These are phyloP conservation scores for Hemicrepidius hirtus DNA, from an alignment of 2,888 invertebrate species.

Conservation along the genomic window DNA sequence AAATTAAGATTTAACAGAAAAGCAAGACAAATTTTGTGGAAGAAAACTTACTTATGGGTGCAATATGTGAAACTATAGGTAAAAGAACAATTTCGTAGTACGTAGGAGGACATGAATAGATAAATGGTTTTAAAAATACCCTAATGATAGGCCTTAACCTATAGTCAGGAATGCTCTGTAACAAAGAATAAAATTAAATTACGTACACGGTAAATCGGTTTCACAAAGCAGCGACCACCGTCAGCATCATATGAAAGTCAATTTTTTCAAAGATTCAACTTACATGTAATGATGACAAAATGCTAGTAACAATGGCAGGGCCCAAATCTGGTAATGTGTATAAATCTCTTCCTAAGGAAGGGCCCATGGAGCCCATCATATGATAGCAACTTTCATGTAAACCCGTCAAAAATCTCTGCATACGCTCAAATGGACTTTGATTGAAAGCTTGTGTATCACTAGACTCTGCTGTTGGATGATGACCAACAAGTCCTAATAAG, in stretches of 20 bases:
- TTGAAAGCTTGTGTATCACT: constrained; percentile 66
- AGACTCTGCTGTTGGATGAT: constrained; percentile 62
- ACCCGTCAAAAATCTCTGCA: constrained; percentile 88
- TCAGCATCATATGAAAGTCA: too few species aligned
- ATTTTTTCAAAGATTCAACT: neutral
- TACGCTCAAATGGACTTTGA: constrained; percentile 81
- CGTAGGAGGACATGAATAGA: constrained; percentile 89
- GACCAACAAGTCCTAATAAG: constrained; percentile 79
- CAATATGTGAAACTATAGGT: constrained; percentile 85
- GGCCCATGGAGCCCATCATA: constrained; percentile 85
- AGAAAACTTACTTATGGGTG: constrained; percentile 84
- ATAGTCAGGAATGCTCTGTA: constrained; percentile 87
- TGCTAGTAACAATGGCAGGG: constrained; percentile 82
- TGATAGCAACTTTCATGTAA: constrained; percentile 89
- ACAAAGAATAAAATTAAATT: constrained; percentile 38
- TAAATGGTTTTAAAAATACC: constrained; percentile 89
- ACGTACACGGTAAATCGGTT: too few species aligned
- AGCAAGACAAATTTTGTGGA: neutral
- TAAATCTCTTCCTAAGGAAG: constrained; percentile 89
- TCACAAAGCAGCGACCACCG: too few species aligned
- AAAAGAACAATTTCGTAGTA: constrained; percentile 85
- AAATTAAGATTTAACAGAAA: constrained; percentile 9
- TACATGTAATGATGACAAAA: constrained; percentile 81
- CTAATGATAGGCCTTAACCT: constrained; percentile 88
- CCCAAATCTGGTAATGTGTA: constrained; percentile 86